phyloP scores from a whole-genome alignment of 2,888 invertebrate species.

The Nephrocerus scutellatus region DNA sequence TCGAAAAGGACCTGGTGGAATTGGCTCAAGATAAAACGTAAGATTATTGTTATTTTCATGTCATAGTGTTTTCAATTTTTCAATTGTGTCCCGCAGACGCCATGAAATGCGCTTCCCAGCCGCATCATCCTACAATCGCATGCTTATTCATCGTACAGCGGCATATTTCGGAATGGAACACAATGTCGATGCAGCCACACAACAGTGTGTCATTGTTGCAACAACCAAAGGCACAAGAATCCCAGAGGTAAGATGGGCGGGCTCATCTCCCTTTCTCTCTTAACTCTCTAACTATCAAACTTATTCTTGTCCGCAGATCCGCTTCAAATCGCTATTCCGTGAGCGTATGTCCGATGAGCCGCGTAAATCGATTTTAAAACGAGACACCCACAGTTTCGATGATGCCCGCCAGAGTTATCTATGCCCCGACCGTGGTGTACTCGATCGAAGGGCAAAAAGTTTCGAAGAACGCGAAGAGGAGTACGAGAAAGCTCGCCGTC shows the following conservation, averaged over 20 bases:
- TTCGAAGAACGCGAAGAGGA: constrained; percentile 88
- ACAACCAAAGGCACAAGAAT: constrained; percentile 56
- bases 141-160: constrained; percentile 91
- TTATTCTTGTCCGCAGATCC: constrained; percentile 47
- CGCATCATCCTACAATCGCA: constrained; percentile 92
- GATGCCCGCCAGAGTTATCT: constrained; percentile 54
- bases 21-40: constrained; percentile 78
- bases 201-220: constrained; percentile 74
- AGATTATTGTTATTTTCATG: constrained; percentile 32
- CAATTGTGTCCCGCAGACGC: constrained; percentile 52
- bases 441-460: constrained; percentile 69
- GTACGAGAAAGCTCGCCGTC: constrained; percentile 74
- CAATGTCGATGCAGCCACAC: constrained; percentile 78
- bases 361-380: constrained; percentile 73
- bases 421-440: constrained; percentile 59
- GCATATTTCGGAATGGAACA: constrained; percentile 92
- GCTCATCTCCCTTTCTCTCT: background rate
- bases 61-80: background rate
- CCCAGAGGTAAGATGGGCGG: constrained; percentile 44
- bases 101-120: constrained; percentile 78
- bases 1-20: constrained; percentile 79
- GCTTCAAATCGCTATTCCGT: constrained; percentile 64
- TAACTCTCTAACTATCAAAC: background rate
- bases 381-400: constrained; percentile 74
- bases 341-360: constrained; percentile 60